Conservation (phyloP, 2,797 vertebrate genomes). For the Percopsis omiscomaycus region DNA sequence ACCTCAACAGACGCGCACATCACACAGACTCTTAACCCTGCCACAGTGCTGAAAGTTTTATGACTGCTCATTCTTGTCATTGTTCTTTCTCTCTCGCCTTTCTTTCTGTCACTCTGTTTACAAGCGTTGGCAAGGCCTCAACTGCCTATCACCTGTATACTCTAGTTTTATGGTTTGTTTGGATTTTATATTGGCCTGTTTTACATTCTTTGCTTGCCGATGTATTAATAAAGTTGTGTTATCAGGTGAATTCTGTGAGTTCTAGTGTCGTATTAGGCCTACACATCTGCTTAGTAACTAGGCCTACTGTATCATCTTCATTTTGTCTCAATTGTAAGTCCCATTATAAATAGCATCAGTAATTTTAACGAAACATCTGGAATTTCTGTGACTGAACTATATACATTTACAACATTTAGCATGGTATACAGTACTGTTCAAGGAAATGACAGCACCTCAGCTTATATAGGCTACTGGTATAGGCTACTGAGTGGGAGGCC, state of each 20-base stretch:
- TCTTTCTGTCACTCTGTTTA: slow-evolving; percentile 44
- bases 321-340: too few relatives aligned
- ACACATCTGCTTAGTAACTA: too few relatives aligned
- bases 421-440: too few relatives aligned
- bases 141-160: slow-evolving; percentile 20
- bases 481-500: too few relatives aligned
- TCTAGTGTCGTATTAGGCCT: background rate
- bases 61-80: slow-evolving; percentile 24
- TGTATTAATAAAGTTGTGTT: slow-evolving; percentile 77
- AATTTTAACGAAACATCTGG: too few relatives aligned
- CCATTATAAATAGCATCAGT: too few relatives aligned
- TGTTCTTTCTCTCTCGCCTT: slow-evolving; percentile 17
- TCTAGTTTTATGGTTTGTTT: slow-evolving; percentile 41
- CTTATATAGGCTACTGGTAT: too few relatives aligned
- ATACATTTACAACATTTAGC: too few relatives aligned
- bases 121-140: slow-evolving; percentile 41
- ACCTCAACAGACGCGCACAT: slow-evolving; percentile 30
- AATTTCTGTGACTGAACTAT: too few relatives aligned
- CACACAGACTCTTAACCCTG: slow-evolving; percentile 15
- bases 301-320: too few relatives aligned
- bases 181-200: slow-evolving; percentile 51
- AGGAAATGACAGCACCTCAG: too few relatives aligned
- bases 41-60: slow-evolving; percentile 1
- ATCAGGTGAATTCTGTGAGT: slow-evolving; percentile 40
- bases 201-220: slow-evolving; percentile 65